Percentiles rank a stretch among this genome's conserved stretches.
These are phyloP conservation scores for Lepus oiostolus DNA, from an alignment of 2,797 vertebrate species.

Conservation along the genomic window DNA sequence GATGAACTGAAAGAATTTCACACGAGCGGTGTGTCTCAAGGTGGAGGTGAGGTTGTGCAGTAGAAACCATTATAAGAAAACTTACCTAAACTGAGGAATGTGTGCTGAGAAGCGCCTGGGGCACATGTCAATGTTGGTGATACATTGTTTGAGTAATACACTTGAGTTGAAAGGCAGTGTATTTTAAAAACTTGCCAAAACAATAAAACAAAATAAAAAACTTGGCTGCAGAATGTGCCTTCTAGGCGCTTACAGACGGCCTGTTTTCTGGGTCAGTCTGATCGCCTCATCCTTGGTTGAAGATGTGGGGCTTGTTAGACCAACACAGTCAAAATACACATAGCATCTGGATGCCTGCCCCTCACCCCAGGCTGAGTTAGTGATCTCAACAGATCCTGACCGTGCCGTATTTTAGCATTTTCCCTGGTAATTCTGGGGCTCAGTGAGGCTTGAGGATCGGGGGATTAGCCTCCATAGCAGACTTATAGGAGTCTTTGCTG, in stretches of 20 bases:
- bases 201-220: neutral
- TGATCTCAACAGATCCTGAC: neutral
- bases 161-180: neutral
- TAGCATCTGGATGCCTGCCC: neutral
- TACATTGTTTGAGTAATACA: neutral
- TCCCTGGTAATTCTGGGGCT: neutral
- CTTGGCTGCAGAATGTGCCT: neutral
- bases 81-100: neutral
- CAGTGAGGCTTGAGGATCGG: neutral
- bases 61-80: neutral
- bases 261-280: neutral
- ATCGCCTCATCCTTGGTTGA: neutral
- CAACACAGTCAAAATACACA: neutral
- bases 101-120: neutral
- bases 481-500: rapidly evolving
- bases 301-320: neutral
- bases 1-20: neutral
- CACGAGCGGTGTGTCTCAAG: neutral
- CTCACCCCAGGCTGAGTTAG: neutral
- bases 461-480: neutral
- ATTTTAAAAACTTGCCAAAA: no score
- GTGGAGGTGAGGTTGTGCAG: neutral
- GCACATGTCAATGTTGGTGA: neutral
- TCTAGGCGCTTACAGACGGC: neutral
- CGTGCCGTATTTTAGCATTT: neutral